Evolutionary conservation across 2,797 vertebrate species (phyloP).

Genomic region (Tapera naevia): DNA sequence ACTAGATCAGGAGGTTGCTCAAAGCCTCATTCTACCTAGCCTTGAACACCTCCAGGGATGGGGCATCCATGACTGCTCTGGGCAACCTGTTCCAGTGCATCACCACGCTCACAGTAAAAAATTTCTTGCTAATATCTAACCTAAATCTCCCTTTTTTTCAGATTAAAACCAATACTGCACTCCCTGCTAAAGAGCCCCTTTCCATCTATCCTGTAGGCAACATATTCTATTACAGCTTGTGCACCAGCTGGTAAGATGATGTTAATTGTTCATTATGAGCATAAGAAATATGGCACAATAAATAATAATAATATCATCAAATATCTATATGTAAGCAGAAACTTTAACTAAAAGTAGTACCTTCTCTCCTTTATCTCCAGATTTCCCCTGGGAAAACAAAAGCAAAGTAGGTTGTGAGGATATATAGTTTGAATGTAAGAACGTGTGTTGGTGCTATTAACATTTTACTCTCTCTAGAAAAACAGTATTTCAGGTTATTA

Average conservation of each 20-base stretch:
- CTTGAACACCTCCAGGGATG: too few species aligned
- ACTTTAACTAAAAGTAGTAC: conserved; percentile 67
- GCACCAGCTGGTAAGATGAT: background rate
- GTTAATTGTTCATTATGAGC: background rate
- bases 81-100: too few species aligned
- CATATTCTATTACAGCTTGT: background rate
- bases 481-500: background rate
- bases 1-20: too few species aligned
- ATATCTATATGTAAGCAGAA: background rate
- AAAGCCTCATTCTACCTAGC: too few species aligned
- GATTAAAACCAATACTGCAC: too few species aligned
- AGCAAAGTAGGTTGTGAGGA: background rate
- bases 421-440: background rate
- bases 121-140: too few species aligned
- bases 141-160: too few species aligned
- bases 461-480: background rate
- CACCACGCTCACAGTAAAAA: too few species aligned
- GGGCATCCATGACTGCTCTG: too few species aligned
- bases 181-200: too few species aligned
- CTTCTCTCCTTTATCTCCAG: conserved; percentile 91
- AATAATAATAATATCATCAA: background rate
- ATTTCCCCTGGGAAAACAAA: conserved; percentile 82
- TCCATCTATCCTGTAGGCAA: too few species aligned
- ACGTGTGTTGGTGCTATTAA: background rate
- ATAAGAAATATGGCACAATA: background rate